A percentile compares a stretch with the other conserved stretches of the same genome.
Conservation (phyloP, 2,797 vertebrate species). For the Rhabdomys pumilio region DNA sequence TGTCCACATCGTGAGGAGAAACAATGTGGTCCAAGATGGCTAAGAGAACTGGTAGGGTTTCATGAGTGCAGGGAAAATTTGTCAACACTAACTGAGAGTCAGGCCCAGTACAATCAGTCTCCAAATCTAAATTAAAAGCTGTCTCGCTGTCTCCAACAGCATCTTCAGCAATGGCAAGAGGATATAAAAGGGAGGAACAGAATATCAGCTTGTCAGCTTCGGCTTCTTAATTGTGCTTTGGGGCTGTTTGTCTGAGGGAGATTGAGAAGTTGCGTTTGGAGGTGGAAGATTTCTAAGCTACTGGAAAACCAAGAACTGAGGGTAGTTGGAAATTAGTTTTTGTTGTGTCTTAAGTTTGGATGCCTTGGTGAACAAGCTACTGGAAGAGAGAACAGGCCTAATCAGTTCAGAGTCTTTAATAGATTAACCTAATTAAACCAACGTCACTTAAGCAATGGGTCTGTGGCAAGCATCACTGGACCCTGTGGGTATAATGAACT, state of each 20-base stretch:
- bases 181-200: conserved; percentile 85
- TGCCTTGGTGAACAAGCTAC: neutral
- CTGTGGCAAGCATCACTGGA: neutral
- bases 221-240: conserved; percentile 5
- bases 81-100: conserved; percentile 75
- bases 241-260: neutral
- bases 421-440: conserved; percentile 47
- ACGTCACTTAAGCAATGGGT: neutral
- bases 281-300: neutral
- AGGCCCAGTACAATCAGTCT: conserved; percentile 71
- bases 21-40: conserved; percentile 68
- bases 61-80: neutral
- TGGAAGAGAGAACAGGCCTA: conserved; percentile 28
- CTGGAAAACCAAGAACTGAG: neutral
- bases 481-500: neutral
- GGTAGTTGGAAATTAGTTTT: conserved; percentile 24
- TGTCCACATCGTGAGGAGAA: conserved; percentile 16
- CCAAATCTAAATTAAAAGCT: conserved; percentile 88
- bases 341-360: neutral
- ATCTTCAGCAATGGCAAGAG: conserved; percentile 77
- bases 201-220: conserved; percentile 63
- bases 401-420: neutral
- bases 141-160: conserved; percentile 75
- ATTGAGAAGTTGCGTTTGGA: neutral
- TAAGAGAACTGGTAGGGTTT: conserved; percentile 48